Conservation (phyloP, 1,140 invertebrate species). For the Lysiphlebus fabarum region DNA sequence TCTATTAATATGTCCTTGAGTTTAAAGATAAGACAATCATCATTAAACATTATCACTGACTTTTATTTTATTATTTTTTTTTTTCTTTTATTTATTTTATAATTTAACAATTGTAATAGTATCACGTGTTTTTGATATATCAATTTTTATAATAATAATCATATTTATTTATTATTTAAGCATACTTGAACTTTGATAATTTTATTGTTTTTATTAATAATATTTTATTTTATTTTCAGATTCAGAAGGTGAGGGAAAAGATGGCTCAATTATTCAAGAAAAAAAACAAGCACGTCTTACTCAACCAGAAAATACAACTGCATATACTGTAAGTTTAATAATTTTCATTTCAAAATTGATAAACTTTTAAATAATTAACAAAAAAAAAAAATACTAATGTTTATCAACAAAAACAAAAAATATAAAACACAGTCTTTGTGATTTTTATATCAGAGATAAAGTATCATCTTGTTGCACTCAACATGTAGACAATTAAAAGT, state of each 20-base stretch:
- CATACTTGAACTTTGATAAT: constrained; percentile 20
- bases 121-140: not conserved
- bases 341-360: too few relatives aligned
- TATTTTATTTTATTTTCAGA: constrained; percentile 39
- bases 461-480: too few relatives aligned
- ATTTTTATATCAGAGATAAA: too few relatives aligned
- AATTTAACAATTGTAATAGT: too few relatives aligned
- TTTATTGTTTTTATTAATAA: not conserved
- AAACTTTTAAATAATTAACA: too few relatives aligned
- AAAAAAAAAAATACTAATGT: too few relatives aligned
- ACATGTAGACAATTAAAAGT: too few relatives aligned
- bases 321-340: constrained; percentile 55
- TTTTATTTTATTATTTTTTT: not conserved
- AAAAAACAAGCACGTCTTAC: constrained; percentile 51
- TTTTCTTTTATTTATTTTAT: not conserved
- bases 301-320: constrained; percentile 56
- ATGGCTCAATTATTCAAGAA: constrained; percentile 50
- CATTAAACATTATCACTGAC: too few relatives aligned
- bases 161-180: too few relatives aligned
- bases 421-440: too few relatives aligned
- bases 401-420: too few relatives aligned
- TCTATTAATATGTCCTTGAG: constrained; percentile 2
- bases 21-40: constrained; percentile 6
- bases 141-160: not conserved
- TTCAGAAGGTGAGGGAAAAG: constrained; percentile 56